Evolutionary conservation across 1,140 invertebrate genomes (phyloP), one percentile per base, ranked within the genome.

Genomic region (Drosophila ercepeae): DNA sequence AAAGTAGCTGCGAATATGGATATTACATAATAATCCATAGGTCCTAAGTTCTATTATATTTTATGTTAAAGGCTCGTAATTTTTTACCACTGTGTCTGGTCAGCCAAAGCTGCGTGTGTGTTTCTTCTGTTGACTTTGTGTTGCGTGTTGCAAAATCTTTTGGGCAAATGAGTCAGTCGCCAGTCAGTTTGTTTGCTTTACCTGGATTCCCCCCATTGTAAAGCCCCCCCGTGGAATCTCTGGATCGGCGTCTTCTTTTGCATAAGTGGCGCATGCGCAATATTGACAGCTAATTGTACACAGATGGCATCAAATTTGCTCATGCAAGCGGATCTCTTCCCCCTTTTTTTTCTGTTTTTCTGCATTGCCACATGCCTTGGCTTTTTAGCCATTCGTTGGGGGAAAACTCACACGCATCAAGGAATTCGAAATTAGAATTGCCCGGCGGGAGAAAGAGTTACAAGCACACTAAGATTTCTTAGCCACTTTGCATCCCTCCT

Each of bases 221-320:
- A 4, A 36, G 13, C 4, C 19, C 8, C 11, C 14, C 18, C 4
- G n/a, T 19, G 19, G 23, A 25, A 42, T 25, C 34, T 11, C 4
- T n/a, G n/a, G 21, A 39, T 60, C 21, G 16, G 16, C 39, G 49
- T 21, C 51, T 73, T 73, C 57, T 54, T 72, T 73, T 77, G 73
- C 78, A 78, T 57, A 84, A 82, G 82, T 71, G 78, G 76, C 78
- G 75, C 70, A 86, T 86, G 67, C 81, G 76, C 81, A 81, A 88
- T 88, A 84, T 84, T 84, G 81, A 84, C 81, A 84, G 57, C 76
- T 86, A 84, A 84, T 84, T 84, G 81, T 84, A 61, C 76, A 73
- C 72, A 88, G 82, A 81, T 88, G 81, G 72, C 46, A 88, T 86
- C 81, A 84, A 84, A 84, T 84, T 84, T 84, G 81, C 81, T 65